A percentile compares a stretch with the other conserved stretches of the same genome.
Evolutionary conservation across 2,113 vertebrate genomes (phyloP).

Genomic region (Narcine bancroftii): DNA sequence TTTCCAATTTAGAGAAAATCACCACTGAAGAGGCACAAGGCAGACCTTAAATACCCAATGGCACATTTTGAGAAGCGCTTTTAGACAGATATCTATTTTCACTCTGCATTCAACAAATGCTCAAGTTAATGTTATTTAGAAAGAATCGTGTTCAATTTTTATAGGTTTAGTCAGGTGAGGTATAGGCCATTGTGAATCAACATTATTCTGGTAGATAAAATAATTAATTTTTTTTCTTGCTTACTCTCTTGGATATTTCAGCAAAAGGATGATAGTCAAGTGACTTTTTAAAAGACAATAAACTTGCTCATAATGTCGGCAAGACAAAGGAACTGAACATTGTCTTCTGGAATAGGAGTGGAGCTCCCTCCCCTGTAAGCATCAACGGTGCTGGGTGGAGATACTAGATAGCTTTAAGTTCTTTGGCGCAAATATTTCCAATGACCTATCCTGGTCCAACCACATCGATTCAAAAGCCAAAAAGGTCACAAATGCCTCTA

Average conservation of each 20-base stretch:
- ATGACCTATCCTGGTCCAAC: too few relatives aligned
- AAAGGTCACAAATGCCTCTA: too few relatives aligned
- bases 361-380: too few relatives aligned
- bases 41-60: neutral
- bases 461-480: too few relatives aligned
- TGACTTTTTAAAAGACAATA: too few relatives aligned
- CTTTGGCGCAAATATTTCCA: too few relatives aligned
- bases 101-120: neutral
- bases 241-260: neutral
- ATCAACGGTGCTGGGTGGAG: too few relatives aligned
- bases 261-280: too few relatives aligned
- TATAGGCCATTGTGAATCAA: neutral
- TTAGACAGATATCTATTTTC: neutral
- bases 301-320: too few relatives aligned
- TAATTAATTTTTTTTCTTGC: neutral
- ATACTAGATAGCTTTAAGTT: too few relatives aligned
- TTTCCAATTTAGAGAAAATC: neutral
- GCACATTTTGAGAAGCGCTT: neutral
- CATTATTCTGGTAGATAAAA: neutral
- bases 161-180: neutral
- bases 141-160: neutral
- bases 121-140: neutral
- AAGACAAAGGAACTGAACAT: too few relatives aligned
- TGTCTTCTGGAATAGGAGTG: too few relatives aligned
- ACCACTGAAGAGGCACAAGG: neutral